Evolutionary conservation across 2,113 vertebrate species (phyloP), one percentile per base, ranked within the genome.

Genomic region (Tragelaphus imberbis): DNA sequence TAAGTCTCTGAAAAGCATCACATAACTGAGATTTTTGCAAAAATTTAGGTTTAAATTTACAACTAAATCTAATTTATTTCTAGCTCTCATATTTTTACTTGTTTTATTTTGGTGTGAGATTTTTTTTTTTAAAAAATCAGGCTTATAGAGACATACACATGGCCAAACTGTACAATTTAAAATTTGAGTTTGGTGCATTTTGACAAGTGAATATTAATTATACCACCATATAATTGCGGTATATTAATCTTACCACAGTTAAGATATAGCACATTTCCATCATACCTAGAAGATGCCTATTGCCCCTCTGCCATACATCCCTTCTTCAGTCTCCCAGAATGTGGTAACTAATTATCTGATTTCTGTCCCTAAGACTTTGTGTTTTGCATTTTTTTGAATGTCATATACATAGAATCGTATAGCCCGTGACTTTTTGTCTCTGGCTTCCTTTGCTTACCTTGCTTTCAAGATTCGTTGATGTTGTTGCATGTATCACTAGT

Each of bases 131-230:
- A 0, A 2, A n/a, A n/a, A 71, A 59, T 44, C 21, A 86, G 17
- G 13, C 30, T 71, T 90, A 25, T 53, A 59, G 51, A 59, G 49
- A 23, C 16, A 33, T 47, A 30, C 23, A 28, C 19, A 84, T 30
- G 63, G 7, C 25, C 79, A 93, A 91, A 82, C 13, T 28, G 23
- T 36, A 56, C 10, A 51, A 58, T 61, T 84, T 87, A 40, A 79
- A 84, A 92, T 56, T 33, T 40, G 28, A 87, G 27, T 92, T 92
- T 49, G 77, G 14, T 84, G 30, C 27, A 36, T 88, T 92, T 68
- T 89, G 65, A 85, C 12, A 51, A 61, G 15, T 75, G n/a, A 90
- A 30, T 84, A 49, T 81, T 51, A 33, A 33, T 53, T 21, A 53
- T 33, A 33, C 5, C 49, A 53, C 16, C 49, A 33, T 53, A 81